Conservation (phyloP, 2,797 vertebrate genomes). For the Austrolebias charrua region DNA sequence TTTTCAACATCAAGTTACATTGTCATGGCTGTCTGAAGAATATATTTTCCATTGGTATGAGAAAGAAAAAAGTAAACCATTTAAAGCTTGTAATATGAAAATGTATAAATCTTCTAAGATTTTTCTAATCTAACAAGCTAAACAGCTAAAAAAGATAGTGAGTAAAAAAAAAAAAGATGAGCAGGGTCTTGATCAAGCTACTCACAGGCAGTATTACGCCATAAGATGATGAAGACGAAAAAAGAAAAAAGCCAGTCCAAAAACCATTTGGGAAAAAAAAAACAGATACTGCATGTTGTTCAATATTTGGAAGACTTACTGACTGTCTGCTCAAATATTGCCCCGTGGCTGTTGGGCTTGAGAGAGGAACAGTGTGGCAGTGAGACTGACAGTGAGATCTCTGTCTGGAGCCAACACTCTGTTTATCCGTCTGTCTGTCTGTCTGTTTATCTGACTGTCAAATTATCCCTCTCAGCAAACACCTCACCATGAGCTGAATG, state of each 20-base stretch:
- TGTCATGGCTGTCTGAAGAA: background rate
- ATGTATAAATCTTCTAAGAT: background rate
- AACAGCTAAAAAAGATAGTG: background rate
- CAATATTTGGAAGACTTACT: constrained; percentile 85
- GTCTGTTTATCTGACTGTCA: constrained; percentile 87
- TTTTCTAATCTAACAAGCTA: constrained; percentile 1
- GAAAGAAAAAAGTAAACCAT: background rate
- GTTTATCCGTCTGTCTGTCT: constrained; percentile 87
- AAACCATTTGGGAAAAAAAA: constrained; percentile 71
- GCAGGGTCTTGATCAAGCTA: constrained; percentile 26
- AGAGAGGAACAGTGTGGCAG: constrained; percentile 81
- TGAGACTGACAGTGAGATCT: constrained; percentile 85
- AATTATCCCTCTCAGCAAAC: constrained; percentile 86
- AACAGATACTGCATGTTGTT: constrained; percentile 80
- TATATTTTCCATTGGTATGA: background rate
- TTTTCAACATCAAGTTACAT: constrained; percentile 3
- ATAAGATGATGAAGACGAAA: constrained; percentile 65
- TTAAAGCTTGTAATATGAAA: background rate
- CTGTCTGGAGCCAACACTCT: constrained; percentile 80
- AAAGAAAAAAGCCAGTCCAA: constrained; percentile 61
- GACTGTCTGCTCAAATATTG: constrained; percentile 87
- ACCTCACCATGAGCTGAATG: constrained; percentile 74
- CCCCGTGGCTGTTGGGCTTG: constrained; percentile 80
- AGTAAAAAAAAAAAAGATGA: constrained; percentile 21
- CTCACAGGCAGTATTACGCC: constrained; percentile 53